Conservation (phyloP, 2,797 vertebrate genomes). For the Pogonophryne albipinna region DNA sequence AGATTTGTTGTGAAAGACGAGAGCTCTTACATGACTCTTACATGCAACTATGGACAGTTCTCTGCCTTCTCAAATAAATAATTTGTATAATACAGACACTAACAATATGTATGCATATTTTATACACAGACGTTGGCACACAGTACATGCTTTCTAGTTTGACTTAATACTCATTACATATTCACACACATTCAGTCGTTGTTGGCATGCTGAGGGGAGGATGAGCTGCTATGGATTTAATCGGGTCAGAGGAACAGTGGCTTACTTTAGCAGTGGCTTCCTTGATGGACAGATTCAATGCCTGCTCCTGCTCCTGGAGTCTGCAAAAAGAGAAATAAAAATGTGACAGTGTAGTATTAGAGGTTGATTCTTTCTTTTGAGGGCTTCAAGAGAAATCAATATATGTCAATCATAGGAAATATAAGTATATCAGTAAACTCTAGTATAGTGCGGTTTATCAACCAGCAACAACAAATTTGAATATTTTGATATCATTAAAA, state of each 20-base stretch:
- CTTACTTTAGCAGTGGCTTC: conserved; percentile 92
- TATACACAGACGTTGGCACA: conserved; percentile 27
- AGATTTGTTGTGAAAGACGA: conserved; percentile 17
- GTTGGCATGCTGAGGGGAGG: conserved; percentile 18
- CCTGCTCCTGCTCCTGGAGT: conserved; percentile 89
- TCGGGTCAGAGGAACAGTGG: conserved; percentile 24
- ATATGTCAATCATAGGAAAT: background rate
- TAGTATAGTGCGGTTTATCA: background rate
- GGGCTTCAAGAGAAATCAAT: conserved; percentile 4
- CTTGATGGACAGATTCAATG: conserved; percentile 86
- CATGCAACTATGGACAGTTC: conserved; percentile 17
- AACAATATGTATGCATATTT: conserved; percentile 47
- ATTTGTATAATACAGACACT: conserved; percentile 41
- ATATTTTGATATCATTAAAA: background rate
- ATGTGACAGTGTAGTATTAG: conserved; percentile 6
- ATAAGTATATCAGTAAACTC: background rate
- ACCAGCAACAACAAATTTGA: background rate
- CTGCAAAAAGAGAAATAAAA: conserved; percentile 79
- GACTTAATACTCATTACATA: conserved; percentile 45
- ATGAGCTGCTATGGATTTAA: conserved; percentile 26
- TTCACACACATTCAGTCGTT: conserved; percentile 49
- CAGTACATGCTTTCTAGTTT: conserved; percentile 38
- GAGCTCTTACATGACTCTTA: conserved; percentile 24
- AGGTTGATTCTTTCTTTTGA: background rate
- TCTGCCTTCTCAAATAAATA: conserved; percentile 48